Conservation (phyloP, 2,113 vertebrate species). For the Noturus placidus region DNA sequence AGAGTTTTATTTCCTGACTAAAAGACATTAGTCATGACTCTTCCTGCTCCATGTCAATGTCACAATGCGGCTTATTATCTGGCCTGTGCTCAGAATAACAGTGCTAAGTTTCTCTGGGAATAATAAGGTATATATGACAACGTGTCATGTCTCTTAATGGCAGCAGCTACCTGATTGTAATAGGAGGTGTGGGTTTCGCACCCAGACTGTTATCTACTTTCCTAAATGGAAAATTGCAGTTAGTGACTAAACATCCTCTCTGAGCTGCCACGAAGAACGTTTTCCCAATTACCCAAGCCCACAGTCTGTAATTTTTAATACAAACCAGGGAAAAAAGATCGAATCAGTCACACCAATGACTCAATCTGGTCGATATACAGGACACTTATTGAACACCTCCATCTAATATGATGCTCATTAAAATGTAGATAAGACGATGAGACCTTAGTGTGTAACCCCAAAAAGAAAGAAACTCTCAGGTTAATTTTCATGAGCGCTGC, state of each 20-base stretch:
- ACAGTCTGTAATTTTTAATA: slow-evolving; percentile 9
- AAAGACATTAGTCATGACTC: not conserved
- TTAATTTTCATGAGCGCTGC: not conserved
- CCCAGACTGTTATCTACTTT: slow-evolving; percentile 10
- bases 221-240: slow-evolving; percentile 17
- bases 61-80: slow-evolving; percentile 21
- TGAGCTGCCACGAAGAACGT: slow-evolving; percentile 23
- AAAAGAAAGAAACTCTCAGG: not conserved
- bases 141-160: slow-evolving; percentile 23
- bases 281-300: slow-evolving; percentile 30
- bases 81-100: slow-evolving; percentile 10
- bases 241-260: slow-evolving; percentile 24
- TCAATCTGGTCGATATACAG: not conserved
- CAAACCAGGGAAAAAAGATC: not conserved
- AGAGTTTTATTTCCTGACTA: not conserved
- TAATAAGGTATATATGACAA: slow-evolving; percentile 26
- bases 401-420: slow-evolving; percentile 33
- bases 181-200: not conserved
- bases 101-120: slow-evolving; percentile 2
- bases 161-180: not conserved
- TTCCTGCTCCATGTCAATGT: not conserved
- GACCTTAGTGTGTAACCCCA: not conserved
- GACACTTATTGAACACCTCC: slow-evolving; percentile 11
- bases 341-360: not conserved
- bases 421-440: slow-evolving; percentile 20